phyloP scores from a whole-genome alignment of 92 coral and sea anemone species.

The Desmophyllum pertusum region DNA sequence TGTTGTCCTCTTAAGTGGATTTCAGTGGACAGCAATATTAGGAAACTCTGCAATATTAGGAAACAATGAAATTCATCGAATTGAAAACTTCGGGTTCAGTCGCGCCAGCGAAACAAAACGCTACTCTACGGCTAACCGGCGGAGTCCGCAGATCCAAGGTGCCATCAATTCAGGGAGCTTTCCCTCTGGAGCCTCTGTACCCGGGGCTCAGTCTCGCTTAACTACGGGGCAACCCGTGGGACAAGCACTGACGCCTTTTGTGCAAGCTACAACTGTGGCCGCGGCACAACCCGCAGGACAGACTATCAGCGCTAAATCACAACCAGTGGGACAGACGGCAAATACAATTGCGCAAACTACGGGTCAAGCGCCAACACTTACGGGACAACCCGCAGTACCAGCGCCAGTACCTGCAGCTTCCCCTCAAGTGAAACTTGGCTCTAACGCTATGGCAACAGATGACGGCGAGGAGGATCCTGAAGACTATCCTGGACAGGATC shows the following conservation, averaged over 20 bases:
- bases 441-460: background rate
- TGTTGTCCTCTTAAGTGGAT: background rate
- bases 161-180: conserved; percentile 6
- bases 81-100: background rate
- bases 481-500: conserved; percentile 16
- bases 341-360: conserved; percentile 17
- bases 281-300: conserved; percentile 21
- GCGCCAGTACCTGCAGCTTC: background rate
- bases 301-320: background rate
- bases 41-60: background rate
- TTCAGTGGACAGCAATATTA: conserved; percentile 13
- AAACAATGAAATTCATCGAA: too few relatives aligned
- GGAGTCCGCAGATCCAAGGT: conserved; percentile 47
- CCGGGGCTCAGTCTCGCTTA: background rate
- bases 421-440: background rate
- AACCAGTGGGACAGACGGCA: conserved; percentile 7
- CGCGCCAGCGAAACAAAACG: background rate
- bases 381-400: conserved; percentile 1
- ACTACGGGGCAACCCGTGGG: conserved; percentile 7
- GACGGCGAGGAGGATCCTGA: conserved; percentile 19
- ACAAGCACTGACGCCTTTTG: conserved; percentile 17
- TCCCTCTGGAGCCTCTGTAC: conserved; percentile 9
- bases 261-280: conserved; percentile 11
- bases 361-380: conserved; percentile 14
- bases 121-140: background rate